Evolutionary conservation across 1,140 invertebrate genomes (phyloP).

Genomic region (Lepidurus packardi): DNA sequence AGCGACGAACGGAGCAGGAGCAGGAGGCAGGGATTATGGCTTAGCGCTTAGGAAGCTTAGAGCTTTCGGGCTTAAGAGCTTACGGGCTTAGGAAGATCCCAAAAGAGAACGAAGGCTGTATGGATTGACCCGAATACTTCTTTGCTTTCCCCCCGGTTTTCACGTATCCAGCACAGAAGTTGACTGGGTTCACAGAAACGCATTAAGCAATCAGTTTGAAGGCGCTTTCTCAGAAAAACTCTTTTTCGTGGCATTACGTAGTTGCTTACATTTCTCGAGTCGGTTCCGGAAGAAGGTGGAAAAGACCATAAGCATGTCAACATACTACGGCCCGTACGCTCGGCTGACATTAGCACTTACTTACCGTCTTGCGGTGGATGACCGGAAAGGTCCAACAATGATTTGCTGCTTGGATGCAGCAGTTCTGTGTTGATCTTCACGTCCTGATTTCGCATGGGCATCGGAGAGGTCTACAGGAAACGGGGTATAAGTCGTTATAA

Average conservation of each 20-base stretch:
- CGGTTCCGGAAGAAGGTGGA: too few species aligned
- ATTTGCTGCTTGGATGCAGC: neutral
- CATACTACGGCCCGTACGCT: too few species aligned
- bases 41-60: conserved; percentile 18
- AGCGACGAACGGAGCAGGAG: conserved; percentile 6
- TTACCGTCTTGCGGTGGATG: conserved; percentile 17
- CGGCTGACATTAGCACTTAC: neutral
- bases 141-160: neutral
- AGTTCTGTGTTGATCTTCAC: neutral
- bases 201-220: neutral
- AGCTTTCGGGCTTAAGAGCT: conserved; percentile 14
- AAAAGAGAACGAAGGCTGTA: neutral
- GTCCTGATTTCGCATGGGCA: neutral
- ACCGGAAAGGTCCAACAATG: neutral
- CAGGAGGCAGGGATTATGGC: conserved; percentile 19
- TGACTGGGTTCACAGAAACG: conserved; percentile 8
- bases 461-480: neutral
- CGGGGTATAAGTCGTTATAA: neutral
- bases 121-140: conserved; percentile 12
- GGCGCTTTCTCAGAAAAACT: neutral
- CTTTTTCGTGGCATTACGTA: too few species aligned
- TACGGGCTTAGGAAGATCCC: conserved; percentile 9
- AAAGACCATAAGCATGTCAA: too few species aligned
- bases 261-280: too few species aligned
- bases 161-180: neutral